A percentile compares a stretch with the other conserved stretches of the same genome.
Evolutionary conservation across 2,888 invertebrate species (phyloP).

Genomic region (Pristionchus fissidentatus): DNA sequence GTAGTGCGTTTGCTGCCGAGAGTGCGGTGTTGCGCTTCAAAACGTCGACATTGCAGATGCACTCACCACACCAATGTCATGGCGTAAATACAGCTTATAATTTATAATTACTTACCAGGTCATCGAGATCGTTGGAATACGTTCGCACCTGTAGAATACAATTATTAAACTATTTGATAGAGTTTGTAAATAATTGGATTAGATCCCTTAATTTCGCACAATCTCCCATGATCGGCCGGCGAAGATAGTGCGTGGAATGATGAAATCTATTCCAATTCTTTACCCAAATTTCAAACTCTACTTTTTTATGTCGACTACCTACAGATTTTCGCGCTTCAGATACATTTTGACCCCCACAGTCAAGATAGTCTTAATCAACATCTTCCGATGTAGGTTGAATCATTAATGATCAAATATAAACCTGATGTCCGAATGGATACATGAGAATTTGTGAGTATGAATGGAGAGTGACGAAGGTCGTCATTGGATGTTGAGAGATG

Average conservation of each 20-base stretch:
- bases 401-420: neutral
- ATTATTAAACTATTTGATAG: neutral
- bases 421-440: constrained; percentile 75
- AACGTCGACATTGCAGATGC: neutral
- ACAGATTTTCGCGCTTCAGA: neutral
- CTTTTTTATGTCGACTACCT: neutral
- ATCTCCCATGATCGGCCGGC: too few species aligned
- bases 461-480: constrained; percentile 75
- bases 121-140: constrained; percentile 71
- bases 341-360: neutral
- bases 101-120: constrained; percentile 59
- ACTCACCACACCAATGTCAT: constrained; percentile 12
- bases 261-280: neutral
- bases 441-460: constrained; percentile 73
- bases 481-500: constrained; percentile 65
- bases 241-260: too few species aligned
- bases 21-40: constrained; percentile 71
- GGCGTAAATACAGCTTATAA: neutral
- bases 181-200: too few species aligned
- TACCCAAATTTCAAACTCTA: neutral
- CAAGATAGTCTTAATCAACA: too few species aligned
- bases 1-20: constrained; percentile 70
- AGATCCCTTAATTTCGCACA: too few species aligned
- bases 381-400: too few species aligned
- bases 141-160: constrained; percentile 60